Evolutionary conservation across 2,888 invertebrate genomes (phyloP), one percentile per base, ranked within the genome.

Genomic region (Caenorhabditis panamensis): DNA sequence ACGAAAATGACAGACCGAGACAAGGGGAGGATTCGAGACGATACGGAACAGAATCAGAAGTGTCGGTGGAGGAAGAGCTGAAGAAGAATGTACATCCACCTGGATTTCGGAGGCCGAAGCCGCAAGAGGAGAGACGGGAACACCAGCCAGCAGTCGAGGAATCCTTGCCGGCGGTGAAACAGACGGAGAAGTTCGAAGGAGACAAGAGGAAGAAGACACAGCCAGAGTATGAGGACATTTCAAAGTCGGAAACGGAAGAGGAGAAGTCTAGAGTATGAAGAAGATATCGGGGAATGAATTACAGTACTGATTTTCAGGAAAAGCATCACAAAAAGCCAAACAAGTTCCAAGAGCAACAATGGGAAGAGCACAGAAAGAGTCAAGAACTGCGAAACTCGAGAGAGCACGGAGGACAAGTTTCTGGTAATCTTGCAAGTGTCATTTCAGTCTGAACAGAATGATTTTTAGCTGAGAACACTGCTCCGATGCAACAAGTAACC

Each of bases 281-380:
- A 31, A 6, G 9, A 9, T 6, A 9, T 6, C 4, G 31, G 31
- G 31, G 9, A 31, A 31, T 9, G 9, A 31, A 4, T 6, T 6
- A 31, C 5, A 31, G 31, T 31, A n/a, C n/a, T n/a, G 9, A 62
- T 28, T 58, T 69, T 53, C 44, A 79, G 79, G 66, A 62, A 20
- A 79, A 68, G 28, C 63, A 56, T 36, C 63, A 68, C 58, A 73
- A 37, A 64, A 73, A 63, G 24, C 73, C 67, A 18, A 75, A 62
- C 51, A 64, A 68, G 47, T 75, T 62, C 63, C 68, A 63, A 61
- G 79, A 62, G 41, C 73, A 79, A 18, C 62, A 62, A n/a, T 68
- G 81, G 76, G 59, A 71, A 53, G 77, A 69, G 68, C 82, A 59
- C 28, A 67, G 71, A 75, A 75, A 61, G 31, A 73, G 73, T 51